Percentiles rank a stretch among this genome's conserved stretches.
Conservation (phyloP, 2,888 invertebrate species). For the Rotaria sp. region DNA sequence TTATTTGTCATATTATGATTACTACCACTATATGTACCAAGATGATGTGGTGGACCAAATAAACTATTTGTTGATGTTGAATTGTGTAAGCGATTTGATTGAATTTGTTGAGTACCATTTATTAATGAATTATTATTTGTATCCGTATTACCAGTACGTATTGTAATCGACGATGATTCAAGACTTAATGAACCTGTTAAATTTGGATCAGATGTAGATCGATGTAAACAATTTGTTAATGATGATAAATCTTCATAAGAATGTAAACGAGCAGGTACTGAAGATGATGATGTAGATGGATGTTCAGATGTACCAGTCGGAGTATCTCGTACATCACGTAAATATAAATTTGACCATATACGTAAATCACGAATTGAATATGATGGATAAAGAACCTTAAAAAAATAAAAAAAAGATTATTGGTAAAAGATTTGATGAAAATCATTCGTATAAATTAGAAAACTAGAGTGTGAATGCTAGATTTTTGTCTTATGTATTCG, state of each 20-base stretch:
- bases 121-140: not conserved
- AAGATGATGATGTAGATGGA: not conserved
- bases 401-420: not conserved
- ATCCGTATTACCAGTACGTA: not conserved
- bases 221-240: not conserved
- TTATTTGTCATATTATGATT: not conserved
- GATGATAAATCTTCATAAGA: slow-evolving; percentile 11
- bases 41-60: slow-evolving; percentile 29
- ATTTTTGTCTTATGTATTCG: too few species aligned
- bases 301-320: not conserved
- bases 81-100: not conserved
- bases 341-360: slow-evolving; percentile 23
- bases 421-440: too few species aligned
- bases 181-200: not conserved
- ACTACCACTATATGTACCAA: not conserved
- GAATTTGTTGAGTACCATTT: not conserved
- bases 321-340: slow-evolving; percentile 14
- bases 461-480: too few species aligned
- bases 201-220: not conserved
- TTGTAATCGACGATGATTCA: not conserved
- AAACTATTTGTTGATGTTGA: slow-evolving; percentile 23
- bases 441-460: too few species aligned
- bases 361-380: not conserved
- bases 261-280: not conserved
- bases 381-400: not conserved